Evolutionary conservation across 2,113 vertebrate species (phyloP).

Genomic region (Perca fluviatilis): DNA sequence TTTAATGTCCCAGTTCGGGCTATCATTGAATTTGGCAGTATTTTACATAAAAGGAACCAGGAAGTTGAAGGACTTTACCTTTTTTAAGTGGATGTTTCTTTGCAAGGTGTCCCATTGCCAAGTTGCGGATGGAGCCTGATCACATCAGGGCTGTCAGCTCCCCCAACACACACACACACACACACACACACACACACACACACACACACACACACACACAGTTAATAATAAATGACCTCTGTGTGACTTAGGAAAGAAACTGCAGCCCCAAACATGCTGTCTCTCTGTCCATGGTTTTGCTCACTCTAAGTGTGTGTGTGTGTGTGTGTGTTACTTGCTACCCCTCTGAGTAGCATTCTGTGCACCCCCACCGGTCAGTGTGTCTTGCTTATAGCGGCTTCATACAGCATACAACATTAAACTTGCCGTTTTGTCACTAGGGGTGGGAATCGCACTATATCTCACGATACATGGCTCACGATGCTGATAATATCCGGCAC

Average conservation of each 20-base stretch:
- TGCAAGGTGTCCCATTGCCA: constrained; percentile 14
- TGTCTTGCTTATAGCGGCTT: background rate
- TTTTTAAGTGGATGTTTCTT: constrained; percentile 3
- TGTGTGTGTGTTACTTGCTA: background rate
- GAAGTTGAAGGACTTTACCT: background rate
- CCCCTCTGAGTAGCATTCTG: background rate
- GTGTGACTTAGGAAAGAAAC: constrained; percentile 62
- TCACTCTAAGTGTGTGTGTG: constrained; percentile 1
- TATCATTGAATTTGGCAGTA: background rate
- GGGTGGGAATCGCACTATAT: too few relatives aligned
- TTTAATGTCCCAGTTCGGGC: too few relatives aligned
- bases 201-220: constrained; percentile 34
- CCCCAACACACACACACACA: constrained; percentile 23
- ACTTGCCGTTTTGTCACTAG: background rate
- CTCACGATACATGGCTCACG: too few relatives aligned
- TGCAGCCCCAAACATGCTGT: constrained; percentile 31
- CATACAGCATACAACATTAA: background rate
- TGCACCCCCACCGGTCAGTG: background rate
- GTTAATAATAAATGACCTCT: constrained; percentile 77
- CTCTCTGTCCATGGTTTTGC: constrained; percentile 25
- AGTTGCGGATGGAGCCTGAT: constrained; percentile 21
- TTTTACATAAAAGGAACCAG: background rate
- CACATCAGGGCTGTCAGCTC: constrained; percentile 45
- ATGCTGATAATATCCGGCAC: too few relatives aligned
- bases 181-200: constrained; percentile 30